Evolutionary conservation across 2,113 vertebrate genomes (phyloP).

Genomic region (Mormyrus iriodes): DNA sequence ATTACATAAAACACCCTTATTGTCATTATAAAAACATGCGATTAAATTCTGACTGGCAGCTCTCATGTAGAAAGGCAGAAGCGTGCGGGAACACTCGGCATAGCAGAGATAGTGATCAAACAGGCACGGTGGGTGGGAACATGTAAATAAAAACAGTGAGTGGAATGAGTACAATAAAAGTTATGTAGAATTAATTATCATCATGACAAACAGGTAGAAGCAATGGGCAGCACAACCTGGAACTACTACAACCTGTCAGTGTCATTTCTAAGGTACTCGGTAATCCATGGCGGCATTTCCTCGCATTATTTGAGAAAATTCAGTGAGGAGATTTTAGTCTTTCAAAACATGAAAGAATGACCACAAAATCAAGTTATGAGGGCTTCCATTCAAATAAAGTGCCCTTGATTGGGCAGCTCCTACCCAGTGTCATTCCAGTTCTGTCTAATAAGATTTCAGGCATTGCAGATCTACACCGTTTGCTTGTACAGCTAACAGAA

Average conservation of each 20-base stretch:
- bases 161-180: neutral
- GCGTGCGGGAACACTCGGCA: neutral
- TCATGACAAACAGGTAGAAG: neutral
- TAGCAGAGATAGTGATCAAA: neutral
- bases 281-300: neutral
- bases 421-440: neutral
- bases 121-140: neutral
- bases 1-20: neutral
- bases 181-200: neutral
- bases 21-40: neutral
- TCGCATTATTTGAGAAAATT: neutral
- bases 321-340: neutral
- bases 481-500: neutral
- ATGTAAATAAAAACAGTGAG: neutral
- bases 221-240: neutral
- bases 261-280: neutral
- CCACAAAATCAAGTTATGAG: too few species aligned
- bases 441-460: neutral
- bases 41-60: neutral
- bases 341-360: neutral
- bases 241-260: neutral
- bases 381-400: neutral
- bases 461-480: neutral
- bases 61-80: neutral
- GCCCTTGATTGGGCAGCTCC: neutral